A percentile compares a stretch with the other conserved stretches of the same genome.
phyloP scores from a whole-genome alignment of 2,113 vertebrate genomes.

The Lanius collurio region DNA sequence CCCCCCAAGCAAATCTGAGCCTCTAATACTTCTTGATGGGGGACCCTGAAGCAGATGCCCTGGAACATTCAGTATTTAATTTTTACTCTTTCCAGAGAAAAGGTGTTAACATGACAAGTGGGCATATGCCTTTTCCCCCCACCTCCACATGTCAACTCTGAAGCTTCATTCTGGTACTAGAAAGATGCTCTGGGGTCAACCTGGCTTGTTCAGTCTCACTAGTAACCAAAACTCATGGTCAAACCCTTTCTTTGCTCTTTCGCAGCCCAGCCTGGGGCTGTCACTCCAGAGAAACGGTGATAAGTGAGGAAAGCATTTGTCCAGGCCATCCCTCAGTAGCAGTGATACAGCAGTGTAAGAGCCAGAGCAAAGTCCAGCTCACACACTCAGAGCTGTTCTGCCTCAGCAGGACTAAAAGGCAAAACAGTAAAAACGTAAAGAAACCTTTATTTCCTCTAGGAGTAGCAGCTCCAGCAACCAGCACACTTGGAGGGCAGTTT shows the following conservation, averaged over 20 bases:
- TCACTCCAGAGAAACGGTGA: background rate
- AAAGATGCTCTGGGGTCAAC: background rate
- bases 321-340: background rate
- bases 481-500: background rate
- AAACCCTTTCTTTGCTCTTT: background rate
- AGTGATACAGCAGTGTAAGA: background rate
- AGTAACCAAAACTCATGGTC: background rate
- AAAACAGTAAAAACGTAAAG: background rate
- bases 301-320: background rate
- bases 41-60: background rate
- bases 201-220: background rate
- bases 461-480: background rate
- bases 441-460: background rate
- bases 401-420: background rate
- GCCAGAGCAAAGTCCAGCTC: background rate
- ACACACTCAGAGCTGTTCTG: background rate
- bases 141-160: background rate
- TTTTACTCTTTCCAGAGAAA: background rate
- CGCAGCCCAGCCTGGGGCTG: background rate
- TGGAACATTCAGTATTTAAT: background rate
- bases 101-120: background rate
- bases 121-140: fast-evolving
- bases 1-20: background rate
- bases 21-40: background rate
- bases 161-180: background rate